These are phyloP conservation scores for Struthidea cinerea DNA, from an alignment of 2,113 vertebrate species.

Conservation along the genomic window DNA sequence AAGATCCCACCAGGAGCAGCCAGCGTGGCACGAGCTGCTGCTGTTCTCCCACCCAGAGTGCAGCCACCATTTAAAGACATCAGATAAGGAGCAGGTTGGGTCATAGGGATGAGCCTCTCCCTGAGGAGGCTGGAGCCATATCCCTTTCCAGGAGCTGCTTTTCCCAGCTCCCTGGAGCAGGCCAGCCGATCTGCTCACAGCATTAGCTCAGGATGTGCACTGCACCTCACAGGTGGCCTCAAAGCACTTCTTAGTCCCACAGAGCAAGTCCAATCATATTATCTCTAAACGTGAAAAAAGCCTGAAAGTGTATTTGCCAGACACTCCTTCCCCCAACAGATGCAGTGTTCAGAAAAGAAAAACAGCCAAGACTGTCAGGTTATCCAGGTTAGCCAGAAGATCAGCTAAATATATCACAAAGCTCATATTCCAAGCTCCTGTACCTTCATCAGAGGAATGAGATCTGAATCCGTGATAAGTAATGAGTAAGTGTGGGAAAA, in stretches of 20 bases:
- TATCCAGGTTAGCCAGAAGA: neutral
- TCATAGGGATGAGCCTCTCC: neutral
- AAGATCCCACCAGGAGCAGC: neutral
- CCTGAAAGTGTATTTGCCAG: neutral
- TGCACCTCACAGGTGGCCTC: neutral
- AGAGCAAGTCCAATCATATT: neutral
- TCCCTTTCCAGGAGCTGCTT: neutral
- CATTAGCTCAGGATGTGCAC: neutral
- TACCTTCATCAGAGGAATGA: neutral
- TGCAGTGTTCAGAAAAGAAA: neutral
- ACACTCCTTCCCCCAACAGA: neutral
- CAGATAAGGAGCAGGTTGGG: neutral
- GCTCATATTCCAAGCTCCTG: neutral
- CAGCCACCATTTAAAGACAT: neutral
- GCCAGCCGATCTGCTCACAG: neutral
- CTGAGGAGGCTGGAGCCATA: neutral
- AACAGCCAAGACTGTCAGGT: neutral
- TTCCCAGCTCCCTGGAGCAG: neutral
- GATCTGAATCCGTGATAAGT: neutral
- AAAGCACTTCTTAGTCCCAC: neutral
- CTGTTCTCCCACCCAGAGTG: accelerated
- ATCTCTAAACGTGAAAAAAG: neutral
- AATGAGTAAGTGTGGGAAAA: neutral
- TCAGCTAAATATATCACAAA: neutral
- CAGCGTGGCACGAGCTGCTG: neutral